phyloP scores from a whole-genome alignment of 2,888 invertebrate genomes.

The Tolmerus cingulatus region DNA sequence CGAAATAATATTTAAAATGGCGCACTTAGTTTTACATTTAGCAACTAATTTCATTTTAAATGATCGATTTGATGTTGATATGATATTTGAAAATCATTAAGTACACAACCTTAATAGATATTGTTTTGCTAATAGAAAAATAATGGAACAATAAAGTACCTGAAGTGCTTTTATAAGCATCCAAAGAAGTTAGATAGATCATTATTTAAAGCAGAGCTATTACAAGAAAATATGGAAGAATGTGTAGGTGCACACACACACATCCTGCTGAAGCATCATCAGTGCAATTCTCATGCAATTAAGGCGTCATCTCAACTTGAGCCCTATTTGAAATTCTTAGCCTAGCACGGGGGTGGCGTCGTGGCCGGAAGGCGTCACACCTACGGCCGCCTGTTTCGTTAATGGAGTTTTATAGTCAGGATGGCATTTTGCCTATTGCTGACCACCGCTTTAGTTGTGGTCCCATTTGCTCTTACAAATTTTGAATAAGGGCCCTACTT shows the following conservation, averaged over 20 bases:
- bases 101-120: too few relatives aligned
- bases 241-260: neutral
- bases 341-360: neutral
- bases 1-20: too few relatives aligned
- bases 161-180: too few relatives aligned
- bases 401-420: conserved; percentile 32
- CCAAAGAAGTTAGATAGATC: neutral
- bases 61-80: too few relatives aligned
- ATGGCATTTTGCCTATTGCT: neutral
- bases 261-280: neutral
- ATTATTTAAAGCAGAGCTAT: neutral
- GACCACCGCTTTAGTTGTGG: conserved; percentile 20
- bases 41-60: too few relatives aligned
- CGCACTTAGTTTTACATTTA: too few relatives aligned
- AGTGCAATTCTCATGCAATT: neutral
- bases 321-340: neutral
- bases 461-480: conserved; percentile 32
- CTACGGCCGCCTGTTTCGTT: neutral
- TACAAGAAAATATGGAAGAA: neutral
- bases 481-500: conserved; percentile 2
- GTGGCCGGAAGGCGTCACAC: neutral
- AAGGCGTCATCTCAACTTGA: neutral
- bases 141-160: too few relatives aligned
- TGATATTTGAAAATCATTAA: too few relatives aligned
- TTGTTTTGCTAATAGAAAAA: too few relatives aligned